A percentile compares a stretch with the other conserved stretches of the same genome.
Conservation (phyloP, 2,113 vertebrate genomes). For the Rhipidura dahli region DNA sequence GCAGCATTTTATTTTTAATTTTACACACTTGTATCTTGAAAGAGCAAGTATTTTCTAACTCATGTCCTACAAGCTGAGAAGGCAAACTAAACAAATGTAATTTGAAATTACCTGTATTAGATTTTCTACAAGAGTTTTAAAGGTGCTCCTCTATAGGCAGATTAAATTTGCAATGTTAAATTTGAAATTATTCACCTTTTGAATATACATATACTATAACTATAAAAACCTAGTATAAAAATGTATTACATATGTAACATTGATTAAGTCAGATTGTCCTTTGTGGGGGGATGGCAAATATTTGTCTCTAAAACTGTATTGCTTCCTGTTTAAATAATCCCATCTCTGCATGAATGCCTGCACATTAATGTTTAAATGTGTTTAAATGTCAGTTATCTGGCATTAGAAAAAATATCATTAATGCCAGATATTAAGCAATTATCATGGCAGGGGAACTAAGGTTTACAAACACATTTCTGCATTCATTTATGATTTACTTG, state of each 20-base stretch:
- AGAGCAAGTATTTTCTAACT: background rate
- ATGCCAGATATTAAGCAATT: constrained; percentile 73
- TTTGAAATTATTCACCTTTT: background rate
- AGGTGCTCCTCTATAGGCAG: background rate
- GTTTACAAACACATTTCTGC: constrained; percentile 53
- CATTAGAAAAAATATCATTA: constrained; percentile 67
- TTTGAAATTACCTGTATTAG: background rate
- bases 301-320: constrained; percentile 37
- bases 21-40: background rate
- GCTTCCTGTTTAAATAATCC: constrained; percentile 49
- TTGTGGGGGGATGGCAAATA: background rate
- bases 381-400: constrained; percentile 67
- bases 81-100: background rate
- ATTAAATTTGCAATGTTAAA: background rate
- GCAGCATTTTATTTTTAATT: background rate
- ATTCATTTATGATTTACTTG: constrained; percentile 49
- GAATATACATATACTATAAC: background rate
- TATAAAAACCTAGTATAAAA: background rate
- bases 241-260: background rate
- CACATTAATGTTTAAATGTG: constrained; percentile 54
- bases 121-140: background rate
- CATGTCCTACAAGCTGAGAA: background rate
- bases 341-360: constrained; percentile 46
- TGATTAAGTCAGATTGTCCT: background rate
- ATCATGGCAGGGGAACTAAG: constrained; percentile 56